Percentiles rank a stretch among this genome's conserved stretches.
Evolutionary conservation across 2,888 invertebrate species (phyloP).

Genomic region (Galerucella calmariensis): DNA sequence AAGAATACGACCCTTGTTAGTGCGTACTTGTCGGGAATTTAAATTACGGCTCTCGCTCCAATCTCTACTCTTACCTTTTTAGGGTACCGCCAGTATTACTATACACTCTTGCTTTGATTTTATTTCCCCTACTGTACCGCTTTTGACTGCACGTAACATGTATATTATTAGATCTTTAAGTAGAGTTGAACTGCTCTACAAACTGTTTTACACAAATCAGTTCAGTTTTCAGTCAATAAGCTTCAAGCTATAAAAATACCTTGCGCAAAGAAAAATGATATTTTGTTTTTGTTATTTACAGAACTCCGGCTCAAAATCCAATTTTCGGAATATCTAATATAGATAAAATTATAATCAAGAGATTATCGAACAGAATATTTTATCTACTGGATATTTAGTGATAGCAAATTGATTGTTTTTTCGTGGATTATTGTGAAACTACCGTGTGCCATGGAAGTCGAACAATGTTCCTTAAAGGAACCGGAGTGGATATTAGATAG

Average conservation of each 20-base stretch:
- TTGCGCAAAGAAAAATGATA: background rate
- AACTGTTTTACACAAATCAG: background rate
- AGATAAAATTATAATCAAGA: conserved; percentile 1
- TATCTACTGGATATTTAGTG: background rate
- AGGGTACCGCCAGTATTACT: background rate
- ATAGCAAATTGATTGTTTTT: conserved; percentile 9
- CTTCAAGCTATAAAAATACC: background rate
- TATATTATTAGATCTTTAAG: conserved; percentile 17
- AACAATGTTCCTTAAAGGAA: conserved; percentile 50
- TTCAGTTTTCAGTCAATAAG: conserved; percentile 16
- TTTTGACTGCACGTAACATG: conserved; percentile 8
- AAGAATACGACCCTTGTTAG: too few species aligned
- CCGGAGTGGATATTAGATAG: conserved; percentile 65
- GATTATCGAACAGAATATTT: conserved; percentile 1
- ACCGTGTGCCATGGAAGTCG: conserved; percentile 48
- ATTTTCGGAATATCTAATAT: background rate
- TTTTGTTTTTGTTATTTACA: conserved; percentile 7
- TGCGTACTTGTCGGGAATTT: too few species aligned
- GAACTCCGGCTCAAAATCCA: background rate
- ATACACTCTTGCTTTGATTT: background rate
- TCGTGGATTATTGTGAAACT: background rate
- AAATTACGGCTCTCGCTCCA: too few species aligned
- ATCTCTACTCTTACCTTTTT: too few species aligned
- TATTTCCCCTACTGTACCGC: background rate
- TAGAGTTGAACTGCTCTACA: conserved; percentile 5